Evolutionary conservation across 1,140 invertebrate species (phyloP).

Genomic region (Aphidius gifuensis): DNA sequence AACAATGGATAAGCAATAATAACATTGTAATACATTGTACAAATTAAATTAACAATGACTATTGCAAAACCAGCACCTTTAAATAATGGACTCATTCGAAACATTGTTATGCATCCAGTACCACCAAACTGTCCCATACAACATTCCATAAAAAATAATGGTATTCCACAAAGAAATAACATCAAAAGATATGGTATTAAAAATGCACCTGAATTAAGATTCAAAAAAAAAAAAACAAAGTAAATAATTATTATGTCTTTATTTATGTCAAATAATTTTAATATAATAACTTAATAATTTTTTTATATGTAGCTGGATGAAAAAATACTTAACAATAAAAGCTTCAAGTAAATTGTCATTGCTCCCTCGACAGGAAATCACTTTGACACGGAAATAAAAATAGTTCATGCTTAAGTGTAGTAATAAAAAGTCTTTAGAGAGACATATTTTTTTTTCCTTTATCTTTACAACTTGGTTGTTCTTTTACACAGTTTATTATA

Average conservation of each 20-base stretch:
- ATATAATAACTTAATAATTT: no score
- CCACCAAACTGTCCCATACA: constrained; percentile 82
- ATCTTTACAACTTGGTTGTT: no score
- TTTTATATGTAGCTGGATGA: no score
- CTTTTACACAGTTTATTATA: no score
- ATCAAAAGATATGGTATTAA: constrained; percentile 73
- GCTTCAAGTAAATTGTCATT: constrained; percentile 31
- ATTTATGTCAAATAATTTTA: neutral
- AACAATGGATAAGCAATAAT: constrained; percentile 89
- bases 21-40: constrained; percentile 90
- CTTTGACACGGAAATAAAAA: constrained; percentile 23
- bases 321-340: constrained; percentile 24
- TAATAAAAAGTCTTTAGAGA: no score
- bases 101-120: constrained; percentile 77
- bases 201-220: constrained; percentile 65
- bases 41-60: constrained; percentile 84
- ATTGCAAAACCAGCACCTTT: constrained; percentile 86
- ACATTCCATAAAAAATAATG: constrained; percentile 86
- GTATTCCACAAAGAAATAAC: constrained; percentile 77
- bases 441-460: no score
- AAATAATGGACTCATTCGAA: constrained; percentile 73
- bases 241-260: neutral
- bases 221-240: neutral
- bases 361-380: constrained; percentile 28
- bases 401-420: neutral